Base-by-base conservation (phyloP, 1,140 invertebrate species). In the Drosophila sechellia region DNA sequence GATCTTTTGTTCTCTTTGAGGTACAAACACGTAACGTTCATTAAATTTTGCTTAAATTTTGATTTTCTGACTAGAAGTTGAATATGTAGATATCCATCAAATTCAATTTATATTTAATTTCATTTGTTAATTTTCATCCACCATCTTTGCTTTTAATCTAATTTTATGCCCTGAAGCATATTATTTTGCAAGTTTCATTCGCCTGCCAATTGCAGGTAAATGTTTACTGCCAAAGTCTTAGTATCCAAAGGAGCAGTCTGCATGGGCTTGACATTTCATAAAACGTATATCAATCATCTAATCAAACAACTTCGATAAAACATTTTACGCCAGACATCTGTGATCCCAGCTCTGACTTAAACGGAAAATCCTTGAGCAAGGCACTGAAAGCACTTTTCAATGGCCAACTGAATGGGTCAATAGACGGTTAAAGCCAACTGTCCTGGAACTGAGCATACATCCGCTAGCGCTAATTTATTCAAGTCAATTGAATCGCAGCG, bases 401-500 rank as follows among this genome's bases (percentile, higher is more conserved):
- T n/a, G 37, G 25, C 17, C 3, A 11, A 17, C n/a, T 31, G 37
- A 37, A 17, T 39, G 40, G 68, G 55, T 60, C 69, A 72, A 72
- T 60, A 52, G 34, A 72, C 68, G 46, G 40, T 50, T 75, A 56
- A 75, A 66, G 71, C 59, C 60, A 50, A 66, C 61, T 66, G 72
- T 40, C 53, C 63, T 35, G 46, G 10, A 22, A 42, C 40, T 75
- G 72, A 66, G 72, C 83, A 46, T 86, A 83, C 83, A 85, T 68
- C 54, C 58, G 50, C 78, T 80, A 59, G 40, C 56, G 70, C 55
- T 86, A 86, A 86, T 87, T 86, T 86, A 86, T 86, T 86, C 81
- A 86, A 86, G 79, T 76, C 72, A 87, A 86, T 86, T 86, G 85
- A 87, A 79, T 86, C 75, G 43, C 63, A 48, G 22, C 61, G 61